Conservation (phyloP, 1,140 invertebrate genomes). For the Ips nitidus region DNA sequence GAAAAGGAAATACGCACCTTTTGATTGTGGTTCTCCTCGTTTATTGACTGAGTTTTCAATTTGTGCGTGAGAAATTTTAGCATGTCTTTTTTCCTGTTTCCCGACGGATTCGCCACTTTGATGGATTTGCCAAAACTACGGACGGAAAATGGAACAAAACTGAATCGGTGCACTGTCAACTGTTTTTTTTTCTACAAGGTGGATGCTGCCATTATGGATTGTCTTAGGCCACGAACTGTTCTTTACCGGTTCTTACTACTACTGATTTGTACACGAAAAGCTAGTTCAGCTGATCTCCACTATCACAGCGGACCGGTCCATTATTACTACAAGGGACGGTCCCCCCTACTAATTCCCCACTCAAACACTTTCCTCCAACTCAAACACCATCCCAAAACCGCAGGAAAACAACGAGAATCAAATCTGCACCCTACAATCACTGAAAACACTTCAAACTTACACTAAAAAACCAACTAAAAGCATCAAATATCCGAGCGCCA, state of each 20-base stretch:
- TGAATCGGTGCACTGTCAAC: not conserved
- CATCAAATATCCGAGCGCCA: not conserved
- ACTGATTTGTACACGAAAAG: conserved; percentile 38
- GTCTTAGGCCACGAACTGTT: conserved; percentile 35
- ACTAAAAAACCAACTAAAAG: too few species aligned
- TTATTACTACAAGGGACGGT: conserved; percentile 47
- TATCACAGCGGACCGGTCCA: conserved; percentile 42
- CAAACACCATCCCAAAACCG: too few species aligned
- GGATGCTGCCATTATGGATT: conserved; percentile 34
- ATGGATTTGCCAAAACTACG: conserved; percentile 26
- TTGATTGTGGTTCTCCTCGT: conserved; percentile 63
- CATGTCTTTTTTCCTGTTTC: conserved; percentile 59
- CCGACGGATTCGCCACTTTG: conserved; percentile 48
- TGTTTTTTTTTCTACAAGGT: conserved; percentile 8
- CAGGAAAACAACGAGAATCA: too few species aligned
- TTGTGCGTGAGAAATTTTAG: conserved; percentile 79
- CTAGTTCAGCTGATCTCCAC: conserved; percentile 46
- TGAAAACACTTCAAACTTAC: too few species aligned
- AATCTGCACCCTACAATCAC: too few species aligned
- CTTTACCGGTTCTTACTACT: conserved; percentile 39
- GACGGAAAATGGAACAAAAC: conserved; percentile 18
- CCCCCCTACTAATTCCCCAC: not conserved
- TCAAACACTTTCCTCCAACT: too few species aligned
- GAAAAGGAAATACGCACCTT: conserved; percentile 48
- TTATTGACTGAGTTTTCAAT: conserved; percentile 75